These are phyloP conservation scores for Torymus texanus DNA, from an alignment of 2,888 invertebrate genomes.

Conservation along the genomic window DNA sequence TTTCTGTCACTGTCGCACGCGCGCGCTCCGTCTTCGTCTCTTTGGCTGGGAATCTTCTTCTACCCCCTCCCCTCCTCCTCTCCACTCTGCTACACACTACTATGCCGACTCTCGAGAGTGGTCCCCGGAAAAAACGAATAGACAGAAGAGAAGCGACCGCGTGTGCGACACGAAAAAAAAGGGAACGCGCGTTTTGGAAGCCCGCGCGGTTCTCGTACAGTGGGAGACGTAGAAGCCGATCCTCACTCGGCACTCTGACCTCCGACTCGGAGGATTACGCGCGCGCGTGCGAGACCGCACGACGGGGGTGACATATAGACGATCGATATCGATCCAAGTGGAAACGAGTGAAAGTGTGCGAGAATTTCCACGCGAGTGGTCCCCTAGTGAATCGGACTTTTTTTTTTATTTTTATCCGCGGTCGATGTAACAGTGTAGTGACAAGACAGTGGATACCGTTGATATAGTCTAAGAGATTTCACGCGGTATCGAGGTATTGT, in stretches of 20 bases:
- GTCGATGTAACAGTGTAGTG: no score
- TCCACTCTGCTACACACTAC: background rate
- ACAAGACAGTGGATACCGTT: no score
- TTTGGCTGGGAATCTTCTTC: background rate
- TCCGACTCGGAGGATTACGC: constrained; percentile 64
- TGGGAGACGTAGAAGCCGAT: constrained; percentile 57
- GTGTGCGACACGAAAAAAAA: no score
- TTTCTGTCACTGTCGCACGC: constrained; percentile 55
- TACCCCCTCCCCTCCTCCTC: background rate
- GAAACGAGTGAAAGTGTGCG: background rate
- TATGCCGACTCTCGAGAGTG: no score
- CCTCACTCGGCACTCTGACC: constrained; percentile 69
- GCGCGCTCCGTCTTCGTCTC: constrained; percentile 34
- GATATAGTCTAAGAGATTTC: no score
- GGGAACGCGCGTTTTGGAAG: no score
- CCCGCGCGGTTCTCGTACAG: no score
- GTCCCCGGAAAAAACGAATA: no score
- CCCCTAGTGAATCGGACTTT: background rate
- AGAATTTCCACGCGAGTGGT: constrained; percentile 41
- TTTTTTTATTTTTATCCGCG: background rate
- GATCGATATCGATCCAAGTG: constrained; percentile 3
- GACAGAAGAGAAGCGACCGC: no score
- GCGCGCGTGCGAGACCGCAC: background rate
- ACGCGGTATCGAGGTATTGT: no score
- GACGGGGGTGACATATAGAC: background rate